These are phyloP conservation scores for Palythoa heliodiscus DNA, from an alignment of 92 coral and sea anemone genomes.

Conservation along the genomic window DNA sequence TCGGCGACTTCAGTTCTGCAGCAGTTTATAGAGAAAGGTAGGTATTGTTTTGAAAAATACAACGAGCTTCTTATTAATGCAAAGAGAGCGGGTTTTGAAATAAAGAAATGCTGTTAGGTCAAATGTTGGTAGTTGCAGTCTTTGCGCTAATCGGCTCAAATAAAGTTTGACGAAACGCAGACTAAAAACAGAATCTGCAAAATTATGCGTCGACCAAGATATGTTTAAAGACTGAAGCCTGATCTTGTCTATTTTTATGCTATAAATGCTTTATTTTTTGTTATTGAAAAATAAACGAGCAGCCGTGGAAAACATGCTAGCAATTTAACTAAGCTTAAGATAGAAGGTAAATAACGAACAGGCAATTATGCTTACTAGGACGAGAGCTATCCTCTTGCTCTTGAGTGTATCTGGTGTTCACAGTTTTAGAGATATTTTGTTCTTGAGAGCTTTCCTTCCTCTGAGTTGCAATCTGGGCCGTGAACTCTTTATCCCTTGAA, in stretches of 20 bases:
- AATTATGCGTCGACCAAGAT: neutral
- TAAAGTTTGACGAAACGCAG: conserved; percentile 21
- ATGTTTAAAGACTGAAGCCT: neutral
- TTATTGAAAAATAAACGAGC: neutral
- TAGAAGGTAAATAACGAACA: conserved; percentile 33
- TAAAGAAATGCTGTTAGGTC: conserved; percentile 7
- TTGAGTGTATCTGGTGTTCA: conserved; percentile 44
- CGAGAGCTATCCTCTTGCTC: conserved; percentile 47
- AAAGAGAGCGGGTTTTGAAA: conserved; percentile 13
- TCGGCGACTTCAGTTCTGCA: neutral
- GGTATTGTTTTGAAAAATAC: neutral
- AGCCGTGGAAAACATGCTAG: conserved; percentile 12
- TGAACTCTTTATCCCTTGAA: conserved; percentile 42
- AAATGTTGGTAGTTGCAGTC: conserved; percentile 20
- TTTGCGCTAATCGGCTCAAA: conserved; percentile 35
- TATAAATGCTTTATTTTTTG: neutral
- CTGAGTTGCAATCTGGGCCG: conserved; percentile 18
- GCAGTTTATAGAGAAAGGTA: neutral
- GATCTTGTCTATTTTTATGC: neutral
- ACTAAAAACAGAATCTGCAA: neutral
- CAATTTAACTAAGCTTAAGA: conserved; percentile 20
- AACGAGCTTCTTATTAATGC: conserved; percentile 1
- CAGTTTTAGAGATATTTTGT: conserved; percentile 41
- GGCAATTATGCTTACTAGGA: conserved; percentile 36
- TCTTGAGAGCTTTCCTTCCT: conserved; percentile 29